A percentile compares a stretch with the other conserved stretches of the same genome.
Evolutionary conservation across 2,888 invertebrate species (phyloP).

Genomic region (Antheraea yamamai): DNA sequence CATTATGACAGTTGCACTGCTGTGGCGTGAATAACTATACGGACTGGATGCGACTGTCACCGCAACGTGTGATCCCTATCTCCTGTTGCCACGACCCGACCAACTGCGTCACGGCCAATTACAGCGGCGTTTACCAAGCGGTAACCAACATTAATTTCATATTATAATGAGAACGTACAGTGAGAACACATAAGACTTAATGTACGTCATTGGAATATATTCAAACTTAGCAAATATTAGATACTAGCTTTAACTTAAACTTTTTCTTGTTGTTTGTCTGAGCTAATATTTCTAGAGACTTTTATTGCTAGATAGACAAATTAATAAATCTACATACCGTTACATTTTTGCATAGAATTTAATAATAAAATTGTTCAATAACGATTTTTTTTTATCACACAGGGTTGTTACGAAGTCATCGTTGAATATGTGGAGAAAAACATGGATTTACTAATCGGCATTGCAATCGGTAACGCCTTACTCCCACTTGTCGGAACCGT

Average conservation of each 20-base stretch:
- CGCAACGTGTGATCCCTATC: constrained; percentile 84
- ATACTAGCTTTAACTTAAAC: not conserved
- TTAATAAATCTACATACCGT: too few species aligned
- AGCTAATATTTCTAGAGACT: too few species aligned
- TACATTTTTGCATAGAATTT: too few species aligned
- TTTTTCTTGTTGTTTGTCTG: too few species aligned
- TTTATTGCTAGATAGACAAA: too few species aligned
- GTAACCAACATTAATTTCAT: constrained; percentile 39
- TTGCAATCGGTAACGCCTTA: constrained; percentile 86
- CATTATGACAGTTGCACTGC: constrained; percentile 85
- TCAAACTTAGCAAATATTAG: not conserved
- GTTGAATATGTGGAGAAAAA: constrained; percentile 86
- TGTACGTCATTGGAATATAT: not conserved
- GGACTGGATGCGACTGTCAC: constrained; percentile 87
- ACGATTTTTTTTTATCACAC: constrained; percentile 43
- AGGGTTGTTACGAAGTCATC: constrained; percentile 91
- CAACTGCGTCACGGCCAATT: constrained; percentile 72
- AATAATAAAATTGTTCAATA: not conserved
- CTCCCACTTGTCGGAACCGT: constrained; percentile 89
- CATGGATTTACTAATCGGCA: constrained; percentile 86
- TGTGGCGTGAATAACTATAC: constrained; percentile 89
- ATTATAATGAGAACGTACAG: not conserved
- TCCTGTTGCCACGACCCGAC: constrained; percentile 86
- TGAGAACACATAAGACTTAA: not conserved
- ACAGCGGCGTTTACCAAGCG: constrained; percentile 66